phyloP scores from a whole-genome alignment of 1,140 invertebrate genomes.

The Drosophila subobscura region DNA sequence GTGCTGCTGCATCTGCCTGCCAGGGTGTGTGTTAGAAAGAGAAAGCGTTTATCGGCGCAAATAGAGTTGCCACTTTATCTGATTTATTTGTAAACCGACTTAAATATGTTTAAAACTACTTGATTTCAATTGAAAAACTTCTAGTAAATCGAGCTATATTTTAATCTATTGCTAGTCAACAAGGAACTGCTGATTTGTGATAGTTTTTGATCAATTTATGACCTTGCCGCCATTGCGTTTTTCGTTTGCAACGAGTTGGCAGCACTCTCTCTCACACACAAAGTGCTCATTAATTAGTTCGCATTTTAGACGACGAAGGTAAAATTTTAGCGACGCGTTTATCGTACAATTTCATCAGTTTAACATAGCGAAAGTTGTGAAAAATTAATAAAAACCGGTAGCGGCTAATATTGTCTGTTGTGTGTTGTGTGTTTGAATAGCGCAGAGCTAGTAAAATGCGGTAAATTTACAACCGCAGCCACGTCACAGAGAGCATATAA shows the following conservation, averaged over 20 bases:
- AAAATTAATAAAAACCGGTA: conserved; percentile 63
- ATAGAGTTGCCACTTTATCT: conserved; percentile 49
- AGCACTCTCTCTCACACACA: conserved; percentile 56
- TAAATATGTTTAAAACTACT: background rate
- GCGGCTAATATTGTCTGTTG: conserved; percentile 30
- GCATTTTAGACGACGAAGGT: conserved; percentile 80
- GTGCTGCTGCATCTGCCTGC: conserved; percentile 11
- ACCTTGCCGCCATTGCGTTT: conserved; percentile 66
- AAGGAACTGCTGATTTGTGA: background rate
- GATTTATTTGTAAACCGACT: background rate
- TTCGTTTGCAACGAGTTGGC: conserved; percentile 51
- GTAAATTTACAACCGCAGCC: conserved; percentile 75
- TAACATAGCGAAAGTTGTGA: conserved; percentile 39
- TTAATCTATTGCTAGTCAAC: background rate
- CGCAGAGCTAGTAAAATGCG: conserved; percentile 51
- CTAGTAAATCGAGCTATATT: background rate
- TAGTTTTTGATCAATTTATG: background rate
- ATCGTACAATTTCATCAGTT: conserved; percentile 48
- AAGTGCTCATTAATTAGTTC: conserved; percentile 79
- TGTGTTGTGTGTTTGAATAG: conserved; percentile 39
- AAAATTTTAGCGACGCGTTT: conserved; percentile 74
- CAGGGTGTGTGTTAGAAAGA: conserved; percentile 44
- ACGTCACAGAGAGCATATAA: conserved; percentile 63
- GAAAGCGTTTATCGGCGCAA: conserved; percentile 43
- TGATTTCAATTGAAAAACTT: conserved; percentile 17